phyloP scores from a whole-genome alignment of 2,113 vertebrate species.

The Neoarius graeffei region DNA sequence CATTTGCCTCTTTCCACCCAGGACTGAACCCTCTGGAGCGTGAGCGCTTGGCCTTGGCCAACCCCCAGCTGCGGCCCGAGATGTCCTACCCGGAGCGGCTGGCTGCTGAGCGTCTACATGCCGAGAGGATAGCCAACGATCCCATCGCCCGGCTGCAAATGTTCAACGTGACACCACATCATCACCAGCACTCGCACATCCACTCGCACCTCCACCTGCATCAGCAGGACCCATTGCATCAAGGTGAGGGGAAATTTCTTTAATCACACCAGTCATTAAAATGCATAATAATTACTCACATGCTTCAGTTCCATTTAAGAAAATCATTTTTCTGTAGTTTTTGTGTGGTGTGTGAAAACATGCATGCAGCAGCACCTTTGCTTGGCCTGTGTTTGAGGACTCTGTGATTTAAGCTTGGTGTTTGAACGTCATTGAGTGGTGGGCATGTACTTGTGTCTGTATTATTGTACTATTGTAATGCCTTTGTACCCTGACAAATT shows the following conservation, averaged over 20 bases:
- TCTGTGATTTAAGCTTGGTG: constrained; percentile 6
- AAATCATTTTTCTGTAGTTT: neutral
- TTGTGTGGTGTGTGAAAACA: neutral
- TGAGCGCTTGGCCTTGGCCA: constrained; percentile 90
- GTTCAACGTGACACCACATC: constrained; percentile 98
- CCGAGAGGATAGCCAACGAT: constrained; percentile 95
- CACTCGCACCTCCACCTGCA: constrained; percentile 98
- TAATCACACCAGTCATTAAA: neutral
- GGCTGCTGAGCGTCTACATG: constrained; percentile 92
- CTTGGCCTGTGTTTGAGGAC: neutral
- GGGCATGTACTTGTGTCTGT: constrained; percentile 52
- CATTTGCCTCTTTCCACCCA: constrained; percentile 92
- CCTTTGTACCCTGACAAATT: constrained; percentile 63
- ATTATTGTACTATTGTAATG: constrained; percentile 13
- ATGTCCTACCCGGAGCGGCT: constrained; percentile 97
- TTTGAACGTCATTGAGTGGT: constrained; percentile 41
- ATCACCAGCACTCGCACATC: constrained; percentile 98
- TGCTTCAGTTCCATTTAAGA: neutral
- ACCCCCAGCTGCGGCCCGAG: constrained; percentile 91
- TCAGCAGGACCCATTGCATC: constrained; percentile 96
- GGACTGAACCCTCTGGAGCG: constrained; percentile 92
- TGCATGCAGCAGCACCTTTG: constrained; percentile 3
- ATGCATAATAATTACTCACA: neutral
- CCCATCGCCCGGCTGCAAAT: constrained; percentile 95
- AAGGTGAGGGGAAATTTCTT: constrained; percentile 81